Base-by-base conservation (phyloP, 2,797 vertebrate genomes). In the Gambelia wislizenii region DNA sequence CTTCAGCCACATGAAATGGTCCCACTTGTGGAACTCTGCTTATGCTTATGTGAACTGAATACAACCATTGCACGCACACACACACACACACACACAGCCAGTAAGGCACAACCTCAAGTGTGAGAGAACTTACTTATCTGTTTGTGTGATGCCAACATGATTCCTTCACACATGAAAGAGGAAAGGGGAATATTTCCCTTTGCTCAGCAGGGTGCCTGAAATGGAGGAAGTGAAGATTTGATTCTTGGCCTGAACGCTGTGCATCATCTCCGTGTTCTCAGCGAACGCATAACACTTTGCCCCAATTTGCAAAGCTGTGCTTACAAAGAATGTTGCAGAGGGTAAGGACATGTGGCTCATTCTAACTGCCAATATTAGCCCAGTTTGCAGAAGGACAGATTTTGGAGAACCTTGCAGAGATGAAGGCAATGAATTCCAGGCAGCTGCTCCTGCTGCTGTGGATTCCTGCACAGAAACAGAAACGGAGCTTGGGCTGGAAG, bases 401-500 rank as follows among this genome's bases (percentile, higher is more conserved):
- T 49, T 69, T 6, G 7, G 44, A 61, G 33, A 76, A 64, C 64
- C 52, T 83, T 92, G 36, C n/a, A n/a, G n/a, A n/a, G n/a, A 84
- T 81, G 78, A 87, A 91, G 87, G 56, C 10, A 86, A 84, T 81
- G 39, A 74, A 39, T 91, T 81, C 30, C 16, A 6, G 39, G 36
- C 9, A 52, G 42, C 67, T 3, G 3, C 39, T 12, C 0, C 33
- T 33, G 22, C 39, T 12, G 0, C 33, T 33, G 22, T 18, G 30
- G 76, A 69, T 54, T 77, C 49, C 36, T 25, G 61, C 44, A 14
- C 7, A 3, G 74, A 47, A 59, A 6, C 27, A 54, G 33, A 39
- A 6, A 39, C 2, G 2, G 42, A 25, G 33, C 69, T n/a, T 10
- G 12, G 42, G n/a, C 18, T n/a, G 36, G n/a, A 18, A 39, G 2